phyloP scores from a whole-genome alignment of 2,113 vertebrate species.

The Chrysochloris asiatica region DNA sequence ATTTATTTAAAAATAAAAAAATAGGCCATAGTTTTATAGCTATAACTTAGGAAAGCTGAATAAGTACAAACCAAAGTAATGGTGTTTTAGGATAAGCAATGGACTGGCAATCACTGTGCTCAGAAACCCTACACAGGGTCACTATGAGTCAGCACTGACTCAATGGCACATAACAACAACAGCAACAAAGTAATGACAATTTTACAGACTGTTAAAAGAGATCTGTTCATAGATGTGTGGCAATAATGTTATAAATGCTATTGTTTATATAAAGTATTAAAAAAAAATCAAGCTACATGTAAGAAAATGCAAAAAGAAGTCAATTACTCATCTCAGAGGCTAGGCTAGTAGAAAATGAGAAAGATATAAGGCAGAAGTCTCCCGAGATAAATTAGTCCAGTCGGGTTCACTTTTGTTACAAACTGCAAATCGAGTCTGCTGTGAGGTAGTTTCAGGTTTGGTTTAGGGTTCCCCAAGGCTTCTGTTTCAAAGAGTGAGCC shows the following conservation, averaged over 20 bases:
- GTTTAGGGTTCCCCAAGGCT: conserved; percentile 65
- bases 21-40: neutral
- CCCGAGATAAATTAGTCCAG: conserved; percentile 55
- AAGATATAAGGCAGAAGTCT: neutral
- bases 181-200: neutral
- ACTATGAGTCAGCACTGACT: no score
- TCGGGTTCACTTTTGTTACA: conserved; percentile 48
- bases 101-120: no score
- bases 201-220: conserved; percentile 31
- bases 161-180: no score
- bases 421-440: conserved; percentile 53
- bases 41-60: neutral
- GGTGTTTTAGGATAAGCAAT: no score
- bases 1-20: neutral
- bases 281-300: conserved; percentile 7
- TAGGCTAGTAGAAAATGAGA: conserved; percentile 35
- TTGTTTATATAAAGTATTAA: conserved; percentile 30
- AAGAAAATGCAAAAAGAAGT: conserved; percentile 38
- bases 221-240: neutral
- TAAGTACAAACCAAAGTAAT: conserved; percentile 38
- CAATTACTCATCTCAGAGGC: neutral
- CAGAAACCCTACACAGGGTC: no score
- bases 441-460: conserved; percentile 46
- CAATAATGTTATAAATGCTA: conserved; percentile 31
- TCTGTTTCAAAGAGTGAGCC: conserved; percentile 58